Base-by-base conservation (phyloP, 2,113 vertebrate species). In the Xiphophorus hellerii region DNA sequence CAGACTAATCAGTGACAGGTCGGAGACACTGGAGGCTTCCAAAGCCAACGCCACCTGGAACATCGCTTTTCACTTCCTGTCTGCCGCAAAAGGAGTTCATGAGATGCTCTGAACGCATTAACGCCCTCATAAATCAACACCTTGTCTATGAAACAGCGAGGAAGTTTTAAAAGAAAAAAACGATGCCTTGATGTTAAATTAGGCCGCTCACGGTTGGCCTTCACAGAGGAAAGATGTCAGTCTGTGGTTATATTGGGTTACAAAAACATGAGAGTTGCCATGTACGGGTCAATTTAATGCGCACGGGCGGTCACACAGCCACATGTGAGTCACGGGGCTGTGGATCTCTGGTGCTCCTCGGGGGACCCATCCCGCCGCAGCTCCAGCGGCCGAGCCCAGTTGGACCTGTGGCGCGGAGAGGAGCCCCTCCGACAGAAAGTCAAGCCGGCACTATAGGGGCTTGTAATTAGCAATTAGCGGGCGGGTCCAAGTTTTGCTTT, bases 401-500 rank as follows among this genome's bases (percentile, higher is more conserved):
- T 93, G 85, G 77, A 88, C 88, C 93, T 93, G 89, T 91, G 87
- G 84, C 83, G 80, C 84, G 85, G 85, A 88, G 90, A 92, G 92
- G 93, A 94, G 89, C 92, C 94, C 93, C 93, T 90, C 35, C 35
- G 90, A 93, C 93, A 92, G 89, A 88, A 90, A 93, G 91, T 93
- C 92, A 88, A 93, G 93, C 92, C 93, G 87, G 92, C 80, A 80
- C 90, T 86, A 92, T 93, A 93, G 91, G 87, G 93, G 94, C 92
- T 93, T 94, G 93, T 95, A 94, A 94, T 95, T 95, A 94, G 92
- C 93, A 94, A 95, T 95, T 95, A 95, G 92, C 88, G 91, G 93
- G 90, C 84, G 90, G 91, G 91, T 95, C 94, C 93, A 94, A 92
- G 92, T 94, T 94, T 93, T 92, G 83, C 93, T 93, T 89, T 80